phyloP scores from a whole-genome alignment of 2,888 invertebrate species.

The Scelioninae gen. 1 region DNA sequence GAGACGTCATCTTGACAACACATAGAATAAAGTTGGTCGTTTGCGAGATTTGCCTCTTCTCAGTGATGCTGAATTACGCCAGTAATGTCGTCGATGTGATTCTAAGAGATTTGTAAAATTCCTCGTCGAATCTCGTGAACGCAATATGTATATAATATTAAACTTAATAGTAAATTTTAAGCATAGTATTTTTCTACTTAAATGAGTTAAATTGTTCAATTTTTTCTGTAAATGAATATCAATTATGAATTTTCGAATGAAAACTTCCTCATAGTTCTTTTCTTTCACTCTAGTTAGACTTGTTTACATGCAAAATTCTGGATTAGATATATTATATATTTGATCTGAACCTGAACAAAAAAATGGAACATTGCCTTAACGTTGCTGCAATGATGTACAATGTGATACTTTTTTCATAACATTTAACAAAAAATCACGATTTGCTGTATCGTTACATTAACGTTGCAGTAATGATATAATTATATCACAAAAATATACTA shows the following conservation, averaged over 20 bases:
- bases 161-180: conserved; percentile 13
- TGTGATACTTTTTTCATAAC: too few relatives aligned
- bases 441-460: too few relatives aligned
- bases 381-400: too few relatives aligned
- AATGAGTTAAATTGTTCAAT: conserved; percentile 15
- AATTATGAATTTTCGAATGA: conserved; percentile 16
- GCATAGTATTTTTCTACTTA: conserved; percentile 46
- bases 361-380: too few relatives aligned
- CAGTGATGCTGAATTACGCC: neutral
- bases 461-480: too few relatives aligned
- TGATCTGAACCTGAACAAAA: too few relatives aligned
- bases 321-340: too few relatives aligned
- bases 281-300: conserved; percentile 7
- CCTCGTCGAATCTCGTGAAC: conserved; percentile 40
- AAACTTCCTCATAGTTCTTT: conserved; percentile 35
- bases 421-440: too few relatives aligned
- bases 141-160: conserved; percentile 38
- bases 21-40: conserved; percentile 14
- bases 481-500: too few relatives aligned
- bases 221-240: neutral
- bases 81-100: conserved; percentile 19
- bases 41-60: neutral
- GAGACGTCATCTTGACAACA: neutral
- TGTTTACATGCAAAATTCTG: conserved; percentile 1
- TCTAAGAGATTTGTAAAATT: conserved; percentile 42